phyloP scores from a whole-genome alignment of 1,140 invertebrate species.

The Euglossa dilemma region DNA sequence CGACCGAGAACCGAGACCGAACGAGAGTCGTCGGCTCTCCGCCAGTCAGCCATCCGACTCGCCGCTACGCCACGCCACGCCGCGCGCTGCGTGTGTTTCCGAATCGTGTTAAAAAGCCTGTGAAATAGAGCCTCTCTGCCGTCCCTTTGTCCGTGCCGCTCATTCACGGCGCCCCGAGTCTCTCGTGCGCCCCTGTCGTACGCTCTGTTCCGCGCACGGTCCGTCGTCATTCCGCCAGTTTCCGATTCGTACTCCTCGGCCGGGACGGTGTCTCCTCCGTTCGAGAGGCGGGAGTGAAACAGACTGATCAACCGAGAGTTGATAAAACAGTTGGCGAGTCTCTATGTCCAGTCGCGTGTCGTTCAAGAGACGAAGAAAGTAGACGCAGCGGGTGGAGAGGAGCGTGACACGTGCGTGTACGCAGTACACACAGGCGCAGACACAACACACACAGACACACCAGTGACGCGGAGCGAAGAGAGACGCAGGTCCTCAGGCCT shows the following conservation, averaged over 20 bases:
- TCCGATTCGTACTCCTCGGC: constrained; percentile 30
- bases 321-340: neutral
- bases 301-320: neutral
- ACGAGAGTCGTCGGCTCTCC: constrained; percentile 76
- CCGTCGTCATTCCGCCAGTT: constrained; percentile 28
- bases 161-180: neutral
- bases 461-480: constrained; percentile 31
- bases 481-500: constrained; percentile 12
- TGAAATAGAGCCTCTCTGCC: constrained; percentile 49
- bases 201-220: constrained; percentile 28
- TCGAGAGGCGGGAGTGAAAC: neutral
- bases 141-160: constrained; percentile 15
- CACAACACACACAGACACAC: constrained; percentile 29
- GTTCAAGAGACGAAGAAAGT: constrained; percentile 12
- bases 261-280: constrained; percentile 31
- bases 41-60: constrained; percentile 80
- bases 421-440: constrained; percentile 31
- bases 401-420: constrained; percentile 41
- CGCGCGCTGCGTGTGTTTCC: constrained; percentile 74
- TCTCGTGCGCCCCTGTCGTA: constrained; percentile 21
- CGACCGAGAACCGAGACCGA: constrained; percentile 74
- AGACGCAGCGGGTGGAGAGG: constrained; percentile 12
- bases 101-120: constrained; percentile 51
- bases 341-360: constrained; percentile 19
- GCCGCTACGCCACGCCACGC: constrained; percentile 77